Evolutionary conservation across 2,888 invertebrate genomes (phyloP).

Genomic region (Agrotis clavis): DNA sequence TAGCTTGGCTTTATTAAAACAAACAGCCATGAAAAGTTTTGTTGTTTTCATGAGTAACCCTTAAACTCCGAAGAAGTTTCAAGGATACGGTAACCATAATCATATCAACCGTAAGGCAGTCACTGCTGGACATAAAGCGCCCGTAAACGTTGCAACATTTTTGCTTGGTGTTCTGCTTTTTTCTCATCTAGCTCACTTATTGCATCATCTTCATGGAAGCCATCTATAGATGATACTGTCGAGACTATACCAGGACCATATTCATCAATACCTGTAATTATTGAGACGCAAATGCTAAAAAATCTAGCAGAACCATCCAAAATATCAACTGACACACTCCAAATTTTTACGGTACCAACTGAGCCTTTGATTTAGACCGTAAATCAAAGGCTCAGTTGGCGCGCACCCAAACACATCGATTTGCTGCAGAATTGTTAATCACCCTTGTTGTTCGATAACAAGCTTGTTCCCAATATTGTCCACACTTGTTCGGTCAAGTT

Average conservation of each 20-base stretch:
- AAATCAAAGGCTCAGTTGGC: conserved; percentile 75
- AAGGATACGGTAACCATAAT: too few relatives aligned
- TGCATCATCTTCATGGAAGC: too few relatives aligned
- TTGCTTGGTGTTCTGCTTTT: too few relatives aligned
- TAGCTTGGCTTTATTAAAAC: too few relatives aligned
- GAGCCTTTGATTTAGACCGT: too few relatives aligned
- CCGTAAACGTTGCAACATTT: too few relatives aligned
- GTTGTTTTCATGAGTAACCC: too few relatives aligned
- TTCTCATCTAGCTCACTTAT: too few relatives aligned
- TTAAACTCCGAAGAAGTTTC: too few relatives aligned
- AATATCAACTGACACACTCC: conserved; percentile 6
- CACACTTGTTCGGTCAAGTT: conserved; percentile 36
- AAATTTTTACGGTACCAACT: conserved; percentile 68
- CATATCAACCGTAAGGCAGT: too few relatives aligned
- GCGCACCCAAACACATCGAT: conserved; percentile 66
- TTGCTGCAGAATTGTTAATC: conserved; percentile 73
- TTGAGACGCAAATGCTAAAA: neutral
- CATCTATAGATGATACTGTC: neutral
- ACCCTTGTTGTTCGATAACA: conserved; percentile 63
- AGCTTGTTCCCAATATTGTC: conserved; percentile 42
- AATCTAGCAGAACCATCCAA: conserved; percentile 8
- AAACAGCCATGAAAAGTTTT: too few relatives aligned
- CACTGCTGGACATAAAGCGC: too few relatives aligned
- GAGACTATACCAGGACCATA: neutral
- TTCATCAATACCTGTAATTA: neutral